Evolutionary conservation across 2,888 invertebrate species (phyloP), one percentile per base, ranked within the genome.

Genomic region (Bruchidius siliquastri): DNA sequence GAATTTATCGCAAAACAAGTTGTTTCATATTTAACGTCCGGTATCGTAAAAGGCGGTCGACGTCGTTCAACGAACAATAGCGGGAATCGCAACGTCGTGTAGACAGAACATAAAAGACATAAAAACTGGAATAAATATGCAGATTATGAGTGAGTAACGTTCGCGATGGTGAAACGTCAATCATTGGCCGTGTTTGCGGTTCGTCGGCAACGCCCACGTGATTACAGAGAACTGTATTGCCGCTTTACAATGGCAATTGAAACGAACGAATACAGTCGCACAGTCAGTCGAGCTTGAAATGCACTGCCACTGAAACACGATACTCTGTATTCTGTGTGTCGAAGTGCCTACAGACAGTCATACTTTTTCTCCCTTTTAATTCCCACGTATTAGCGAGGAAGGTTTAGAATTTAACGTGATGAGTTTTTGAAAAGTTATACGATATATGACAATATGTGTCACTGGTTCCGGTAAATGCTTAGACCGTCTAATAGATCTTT

Each of bases 181-280:
- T 78, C 78, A 79, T 75, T 76, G 74, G 75, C 21, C 76, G 77
- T 78, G 78, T 79, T 79, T 75, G 79, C 77, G 77, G 77, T 74
- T 49, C 49, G 49, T 49, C 75, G 71, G 76, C 69, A 67, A 70
- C 72, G 75, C 75, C 77, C 77, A 78, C 79, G 77, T 76, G 77
- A 78, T 69, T 26, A 78, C 77, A 76, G 77, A 75, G 78, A 75
- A 77, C 78, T 75, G 76, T 77, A 78, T 77, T 76, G 49, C 13
- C 49, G 18, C 6, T 49, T 49, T 49, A 49, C 49, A 49, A 49
- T 49, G 49, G 49, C 49, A 49, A 49, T 49, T 49, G 10, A 13
- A 49, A 49, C 49, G 1, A 13, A 49, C 13, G 18, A 49, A 77
- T 76, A 80, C 80, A 80, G 80, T 30, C 49, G 10, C 6, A 13